Base-by-base conservation (phyloP, 2,113 vertebrate species). In the Oceanodroma tethys region DNA sequence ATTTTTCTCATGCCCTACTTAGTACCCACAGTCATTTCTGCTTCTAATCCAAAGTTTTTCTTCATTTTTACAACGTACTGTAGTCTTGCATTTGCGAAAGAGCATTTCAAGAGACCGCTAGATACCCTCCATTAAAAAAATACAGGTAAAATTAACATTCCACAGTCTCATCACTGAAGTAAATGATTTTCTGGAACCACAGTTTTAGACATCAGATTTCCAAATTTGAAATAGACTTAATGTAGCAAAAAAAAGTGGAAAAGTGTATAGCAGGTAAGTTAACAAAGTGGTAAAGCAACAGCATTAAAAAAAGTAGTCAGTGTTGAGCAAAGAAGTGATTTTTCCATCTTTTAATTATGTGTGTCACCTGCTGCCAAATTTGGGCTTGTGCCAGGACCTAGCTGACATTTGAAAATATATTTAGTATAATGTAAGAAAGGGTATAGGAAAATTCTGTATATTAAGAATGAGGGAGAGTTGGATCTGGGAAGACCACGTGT, bases 41-140 rank as follows among this genome's bases (percentile, higher is more conserved):
- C 14, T 50, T 72, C 48, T 86, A 12, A 36, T 50, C 10, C 48
- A 47, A 60, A 53, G 1, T 65, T 42, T 42, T 42, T 42, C 42
- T 42, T 42, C 42, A 42, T 42, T 42, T 42, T 93, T 72, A 38
- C n/a, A 68, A 36, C 12, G 1, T 70, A 42, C 8, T 0, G 0
- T 40, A 56, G 30, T 12, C 29, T 60, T 79, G 38, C 16, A 42
- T 62, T 95, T 85, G 27, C 79, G 22, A 53, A 66, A 58, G 11
- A 62, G 7, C 27, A 16, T 56, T 79, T 86, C 25, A 47, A 22
- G 65, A 66, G 7, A 14, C 19, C 47, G 22, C 13, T 36, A 52
- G 21, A 58, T 32, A 48, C 2, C 29, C 14, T 16, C 7, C 4
- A 34, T 18, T 30, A 79, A 53, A 72, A 93, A 4, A 42, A 38